Base-by-base conservation (phyloP, 2,888 invertebrate species). In the Macrophya alboannulata region DNA sequence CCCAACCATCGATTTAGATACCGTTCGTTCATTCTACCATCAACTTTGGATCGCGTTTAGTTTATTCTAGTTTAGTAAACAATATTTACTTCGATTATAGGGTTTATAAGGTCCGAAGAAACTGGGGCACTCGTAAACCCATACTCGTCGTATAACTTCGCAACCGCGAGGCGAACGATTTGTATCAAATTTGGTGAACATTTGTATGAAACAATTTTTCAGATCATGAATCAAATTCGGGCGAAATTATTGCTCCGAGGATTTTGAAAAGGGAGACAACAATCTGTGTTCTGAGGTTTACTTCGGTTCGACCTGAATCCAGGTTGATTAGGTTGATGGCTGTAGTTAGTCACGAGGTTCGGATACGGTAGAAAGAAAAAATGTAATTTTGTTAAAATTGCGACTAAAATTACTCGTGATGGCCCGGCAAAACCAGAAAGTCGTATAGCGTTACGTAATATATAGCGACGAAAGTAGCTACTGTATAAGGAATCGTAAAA, bases 1-100 rank as follows among this genome's bases (percentile, higher is more conserved):
- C n/a, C 72, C 43, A 43, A 72, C 40, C 43, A 74, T 48, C 74
- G 74, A 45, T 74, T 74, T 74, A 68, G 37, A 68, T 25, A 68
- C 37, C 31, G 37, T 37, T 43, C 31, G 37, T 37, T 43, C 45
- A 40, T 43, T 72, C n/a, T 45, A 17, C 37, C 68, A 68, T 68
- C 68, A 68, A 68, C 15, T 55, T 17, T 31, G 31, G 1, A 4
- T 31, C 68, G 6, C 68, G 37, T 68, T 68, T 37, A 68, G 21
- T 37, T 68, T 37, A 68, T 31, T 68, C 10, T 25, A 68, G 25
- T 25, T 68, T 25, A 68, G 37, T 37, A 68, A 68, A 68, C 21
- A 62, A 25, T 25, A 9, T 62, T 62, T 10, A 62, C 10, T 55
- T n/a, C 62, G 25, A 62, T 62, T 62, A 62, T 21, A 25, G 10